phyloP scores from a whole-genome alignment of 2,113 vertebrate species.

The Stomatorhinus ivindoensis region DNA sequence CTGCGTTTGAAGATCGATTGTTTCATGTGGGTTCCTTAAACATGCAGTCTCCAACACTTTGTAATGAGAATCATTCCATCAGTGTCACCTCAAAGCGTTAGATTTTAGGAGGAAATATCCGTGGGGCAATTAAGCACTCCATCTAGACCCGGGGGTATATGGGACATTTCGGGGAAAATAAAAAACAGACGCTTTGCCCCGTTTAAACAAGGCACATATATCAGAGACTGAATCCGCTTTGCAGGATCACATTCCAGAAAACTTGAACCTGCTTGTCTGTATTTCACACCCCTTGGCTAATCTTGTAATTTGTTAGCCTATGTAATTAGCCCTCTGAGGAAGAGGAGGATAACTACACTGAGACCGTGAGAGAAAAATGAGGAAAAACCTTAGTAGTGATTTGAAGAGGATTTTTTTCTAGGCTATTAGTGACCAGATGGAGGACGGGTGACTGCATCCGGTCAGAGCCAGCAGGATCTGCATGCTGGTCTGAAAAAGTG shows the following conservation, averaged over 20 bases:
- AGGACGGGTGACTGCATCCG: constrained; percentile 42
- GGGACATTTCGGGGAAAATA: background rate
- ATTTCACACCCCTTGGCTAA: constrained; percentile 37
- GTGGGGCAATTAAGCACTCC: background rate
- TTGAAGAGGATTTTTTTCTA: constrained; percentile 38
- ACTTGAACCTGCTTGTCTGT: background rate
- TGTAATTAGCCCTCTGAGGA: constrained; percentile 37
- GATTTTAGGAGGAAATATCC: background rate
- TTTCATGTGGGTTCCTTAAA: background rate
- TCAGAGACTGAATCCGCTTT: constrained; percentile 25
- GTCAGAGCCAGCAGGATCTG: constrained; percentile 25
- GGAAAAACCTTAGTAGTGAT: constrained; percentile 21
- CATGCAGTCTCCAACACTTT: background rate
- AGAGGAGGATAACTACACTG: constrained; percentile 24
- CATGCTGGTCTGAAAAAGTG: constrained; percentile 25
- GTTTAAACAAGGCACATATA: no score
- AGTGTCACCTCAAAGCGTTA: background rate
- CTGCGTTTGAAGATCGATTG: background rate
- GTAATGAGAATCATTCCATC: background rate
- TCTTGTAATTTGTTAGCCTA: constrained; percentile 43
- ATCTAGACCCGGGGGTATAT: background rate
- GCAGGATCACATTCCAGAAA: background rate
- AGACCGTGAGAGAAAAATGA: constrained; percentile 33
- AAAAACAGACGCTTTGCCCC: constrained; percentile 19
- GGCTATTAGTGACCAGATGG: constrained; percentile 39